phyloP scores from a whole-genome alignment of 2,888 invertebrate species.

The Euclidia mi region DNA sequence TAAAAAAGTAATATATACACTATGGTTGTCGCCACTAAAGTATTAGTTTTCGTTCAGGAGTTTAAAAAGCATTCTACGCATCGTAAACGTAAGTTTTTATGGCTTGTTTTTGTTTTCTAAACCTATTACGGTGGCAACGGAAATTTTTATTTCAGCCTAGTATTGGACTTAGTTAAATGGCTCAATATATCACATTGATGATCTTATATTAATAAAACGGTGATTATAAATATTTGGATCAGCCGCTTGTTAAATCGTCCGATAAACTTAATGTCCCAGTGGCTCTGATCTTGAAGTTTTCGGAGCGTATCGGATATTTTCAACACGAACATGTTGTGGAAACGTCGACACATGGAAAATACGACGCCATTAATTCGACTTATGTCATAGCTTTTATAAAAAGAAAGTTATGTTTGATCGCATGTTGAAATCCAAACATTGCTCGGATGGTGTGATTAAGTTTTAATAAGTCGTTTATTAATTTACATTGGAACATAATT shows the following conservation, averaged over 20 bases:
- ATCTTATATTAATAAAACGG: background rate
- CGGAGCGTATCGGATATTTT: slow-evolving; percentile 33
- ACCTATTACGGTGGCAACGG: too few species aligned
- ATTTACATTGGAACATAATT: too few species aligned
- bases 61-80: slow-evolving; percentile 46
- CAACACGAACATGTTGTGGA: slow-evolving; percentile 36
- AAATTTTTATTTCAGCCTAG: too few species aligned
- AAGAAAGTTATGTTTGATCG: slow-evolving; percentile 5
- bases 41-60: slow-evolving; percentile 63
- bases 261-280: slow-evolving; percentile 22
- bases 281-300: slow-evolving; percentile 32
- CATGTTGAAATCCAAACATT: background rate
- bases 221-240: slow-evolving; percentile 19
- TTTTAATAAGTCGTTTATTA: too few species aligned
- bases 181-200: too few species aligned
- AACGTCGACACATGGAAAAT: slow-evolving; percentile 22
- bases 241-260: slow-evolving; percentile 36
- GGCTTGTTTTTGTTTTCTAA: background rate
- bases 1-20: slow-evolving; percentile 10
- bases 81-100: slow-evolving; percentile 66
- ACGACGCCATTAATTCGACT: background rate
- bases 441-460: background rate
- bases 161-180: too few species aligned
- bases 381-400: background rate
- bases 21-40: slow-evolving; percentile 65